phyloP scores from a whole-genome alignment of 2,888 invertebrate species.

The Petrolisthes cinctipes region DNA sequence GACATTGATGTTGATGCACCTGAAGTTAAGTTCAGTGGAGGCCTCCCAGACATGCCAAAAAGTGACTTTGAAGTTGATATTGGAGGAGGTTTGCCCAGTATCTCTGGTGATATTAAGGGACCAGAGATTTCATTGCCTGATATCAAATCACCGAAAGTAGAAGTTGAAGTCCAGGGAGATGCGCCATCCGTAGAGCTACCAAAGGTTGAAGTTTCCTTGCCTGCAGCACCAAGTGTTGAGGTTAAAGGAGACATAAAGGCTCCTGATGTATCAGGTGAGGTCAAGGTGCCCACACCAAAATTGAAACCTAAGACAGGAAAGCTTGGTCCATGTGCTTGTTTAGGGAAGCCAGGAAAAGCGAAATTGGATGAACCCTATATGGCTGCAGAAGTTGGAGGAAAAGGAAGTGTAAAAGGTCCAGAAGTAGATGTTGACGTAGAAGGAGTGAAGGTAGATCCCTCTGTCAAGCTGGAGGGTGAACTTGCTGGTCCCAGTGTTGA shows the following conservation, averaged over 20 bases:
- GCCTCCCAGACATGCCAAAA: constrained; percentile 12
- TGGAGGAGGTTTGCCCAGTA: constrained; percentile 10
- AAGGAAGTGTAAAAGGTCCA: not conserved
- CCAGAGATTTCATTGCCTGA: constrained; percentile 5
- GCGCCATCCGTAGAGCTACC: constrained; percentile 29
- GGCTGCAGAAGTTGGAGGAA: constrained; percentile 10
- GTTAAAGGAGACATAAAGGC: constrained; percentile 35
- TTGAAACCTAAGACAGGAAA: constrained; percentile 37
- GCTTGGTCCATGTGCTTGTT: constrained; percentile 47
- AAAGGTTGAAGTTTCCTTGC: constrained; percentile 5
- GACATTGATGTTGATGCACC: constrained; percentile 26
- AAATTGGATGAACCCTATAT: constrained; percentile 43
- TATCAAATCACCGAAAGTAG: not conserved
- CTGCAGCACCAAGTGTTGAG: constrained; percentile 13
- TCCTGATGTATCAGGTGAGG: constrained; percentile 22
- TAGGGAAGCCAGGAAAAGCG: constrained; percentile 32
- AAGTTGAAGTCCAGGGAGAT: constrained; percentile 46
- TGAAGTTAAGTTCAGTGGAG: constrained; percentile 31
- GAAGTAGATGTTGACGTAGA: constrained; percentile 16
- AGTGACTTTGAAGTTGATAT: constrained; percentile 21
- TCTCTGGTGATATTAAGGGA: constrained; percentile 35
- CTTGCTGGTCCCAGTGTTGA: constrained; percentile 30
- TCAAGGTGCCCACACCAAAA: constrained; percentile 27
- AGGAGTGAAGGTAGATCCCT: constrained; percentile 24
- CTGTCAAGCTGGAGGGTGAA: constrained; percentile 41